Evolutionary conservation across 2,113 vertebrate species (phyloP).

Genomic region (Eupsittula cactorum): DNA sequence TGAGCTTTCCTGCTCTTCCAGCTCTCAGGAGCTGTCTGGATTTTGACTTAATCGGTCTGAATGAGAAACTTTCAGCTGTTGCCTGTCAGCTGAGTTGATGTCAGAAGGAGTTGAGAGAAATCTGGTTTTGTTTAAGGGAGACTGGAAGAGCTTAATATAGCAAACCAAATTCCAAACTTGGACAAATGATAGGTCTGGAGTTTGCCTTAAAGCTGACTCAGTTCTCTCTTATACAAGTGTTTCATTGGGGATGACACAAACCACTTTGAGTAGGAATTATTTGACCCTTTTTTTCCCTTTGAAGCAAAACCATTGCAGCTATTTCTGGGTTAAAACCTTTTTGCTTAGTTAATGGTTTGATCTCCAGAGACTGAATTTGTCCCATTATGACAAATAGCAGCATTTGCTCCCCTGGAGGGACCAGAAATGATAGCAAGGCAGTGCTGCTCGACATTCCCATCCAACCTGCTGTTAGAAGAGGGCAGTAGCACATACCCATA

Average conservation of each 20-base stretch:
- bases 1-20: neutral
- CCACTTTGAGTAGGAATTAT: neutral
- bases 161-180: neutral
- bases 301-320: neutral
- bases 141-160: neutral
- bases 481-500: accelerated
- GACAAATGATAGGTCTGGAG: neutral
- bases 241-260: neutral
- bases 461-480: neutral
- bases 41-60: neutral
- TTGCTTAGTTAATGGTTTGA: neutral
- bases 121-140: neutral
- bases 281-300: neutral
- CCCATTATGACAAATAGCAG: neutral
- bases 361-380: neutral
- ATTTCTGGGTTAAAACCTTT: neutral
- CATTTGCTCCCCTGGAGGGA: neutral
- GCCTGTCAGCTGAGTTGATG: neutral
- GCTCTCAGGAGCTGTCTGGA: neutral
- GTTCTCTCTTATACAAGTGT: neutral
- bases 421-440: neutral
- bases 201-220: neutral
- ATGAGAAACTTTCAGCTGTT: neutral
- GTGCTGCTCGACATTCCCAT: neutral
- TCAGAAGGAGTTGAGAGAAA: neutral